These are phyloP conservation scores for Adelges cooleyi DNA, from an alignment of 1,140 invertebrate species.

Conservation along the genomic window DNA sequence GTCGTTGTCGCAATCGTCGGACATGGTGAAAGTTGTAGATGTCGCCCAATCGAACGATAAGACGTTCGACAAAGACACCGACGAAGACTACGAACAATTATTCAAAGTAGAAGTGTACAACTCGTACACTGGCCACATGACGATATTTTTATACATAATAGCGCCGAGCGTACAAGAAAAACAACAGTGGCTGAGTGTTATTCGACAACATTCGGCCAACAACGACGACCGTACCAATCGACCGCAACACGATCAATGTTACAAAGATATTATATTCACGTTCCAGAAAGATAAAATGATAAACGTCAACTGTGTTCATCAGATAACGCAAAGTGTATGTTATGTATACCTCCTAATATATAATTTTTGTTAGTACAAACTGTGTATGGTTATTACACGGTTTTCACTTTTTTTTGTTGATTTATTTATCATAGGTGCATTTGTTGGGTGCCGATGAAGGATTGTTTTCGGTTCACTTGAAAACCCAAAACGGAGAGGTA, in stretches of 20 bases:
- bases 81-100: conserved; percentile 23
- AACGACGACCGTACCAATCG: neutral
- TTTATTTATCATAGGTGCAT: neutral
- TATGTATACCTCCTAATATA: neutral
- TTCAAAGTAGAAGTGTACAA: conserved; percentile 19
- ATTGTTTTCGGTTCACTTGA: conserved; percentile 24
- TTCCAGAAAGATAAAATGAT: neutral
- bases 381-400: neutral
- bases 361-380: no score
- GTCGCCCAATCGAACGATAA: conserved; percentile 14
- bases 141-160: conserved; percentile 11
- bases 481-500: neutral
- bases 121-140: neutral
- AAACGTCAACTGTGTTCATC: conserved; percentile 9
- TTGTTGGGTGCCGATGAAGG: conserved; percentile 25
- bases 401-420: neutral
- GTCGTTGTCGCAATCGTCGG: neutral
- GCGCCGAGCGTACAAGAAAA: neutral
- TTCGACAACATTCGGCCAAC: neutral
- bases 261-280: conserved; percentile 14
- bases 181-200: neutral
- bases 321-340: conserved; percentile 22
- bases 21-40: conserved; percentile 16
- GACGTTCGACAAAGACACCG: conserved; percentile 15
- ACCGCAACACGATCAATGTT: conserved; percentile 1